A percentile compares a stretch with the other conserved stretches of the same genome.
Conservation (phyloP, 2,888 invertebrate genomes). For the Unio pictorum region DNA sequence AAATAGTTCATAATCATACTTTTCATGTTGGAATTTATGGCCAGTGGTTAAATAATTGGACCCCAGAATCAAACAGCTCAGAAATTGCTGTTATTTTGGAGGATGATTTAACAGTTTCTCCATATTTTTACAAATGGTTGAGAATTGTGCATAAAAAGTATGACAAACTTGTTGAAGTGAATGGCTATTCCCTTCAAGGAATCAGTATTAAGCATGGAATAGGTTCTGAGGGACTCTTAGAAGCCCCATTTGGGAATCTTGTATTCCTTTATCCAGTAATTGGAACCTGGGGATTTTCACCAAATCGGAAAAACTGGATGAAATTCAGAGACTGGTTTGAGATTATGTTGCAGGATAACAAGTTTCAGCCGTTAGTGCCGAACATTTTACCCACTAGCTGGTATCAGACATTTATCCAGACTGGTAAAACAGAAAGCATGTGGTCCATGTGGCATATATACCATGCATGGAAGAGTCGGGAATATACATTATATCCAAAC, state of each 20-base stretch:
- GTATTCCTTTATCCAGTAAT: constrained; percentile 52
- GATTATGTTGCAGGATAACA: constrained; percentile 14
- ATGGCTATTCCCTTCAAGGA: constrained; percentile 51
- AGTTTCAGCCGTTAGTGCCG: constrained; percentile 50
- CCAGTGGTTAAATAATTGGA: constrained; percentile 55
- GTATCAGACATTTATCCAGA: constrained; percentile 42
- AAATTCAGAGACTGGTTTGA: constrained; percentile 46
- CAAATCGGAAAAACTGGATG: constrained; percentile 40
- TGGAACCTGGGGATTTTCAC: constrained; percentile 60
- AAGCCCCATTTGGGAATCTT: constrained; percentile 29
- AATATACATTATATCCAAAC: constrained; percentile 47
- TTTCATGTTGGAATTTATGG: constrained; percentile 44
- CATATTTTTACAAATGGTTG: constrained; percentile 53
- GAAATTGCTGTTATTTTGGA: constrained; percentile 61
- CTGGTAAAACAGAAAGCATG: constrained; percentile 44
- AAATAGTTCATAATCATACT: constrained; percentile 22
- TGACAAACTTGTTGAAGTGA: constrained; percentile 30
- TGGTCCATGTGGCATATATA: constrained; percentile 65
- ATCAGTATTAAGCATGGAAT: constrained; percentile 41
- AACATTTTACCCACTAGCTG: constrained; percentile 48
- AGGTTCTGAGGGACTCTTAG: constrained; percentile 10
- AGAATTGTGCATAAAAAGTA: constrained; percentile 52
- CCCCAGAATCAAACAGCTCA: constrained; percentile 30
- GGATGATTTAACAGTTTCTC: constrained; percentile 58
- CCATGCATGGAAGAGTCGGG: constrained; percentile 44